Evolutionary conservation across 2,888 invertebrate genomes (phyloP), one percentile per base, ranked within the genome.

Genomic region (Drosophila mimetica): DNA sequence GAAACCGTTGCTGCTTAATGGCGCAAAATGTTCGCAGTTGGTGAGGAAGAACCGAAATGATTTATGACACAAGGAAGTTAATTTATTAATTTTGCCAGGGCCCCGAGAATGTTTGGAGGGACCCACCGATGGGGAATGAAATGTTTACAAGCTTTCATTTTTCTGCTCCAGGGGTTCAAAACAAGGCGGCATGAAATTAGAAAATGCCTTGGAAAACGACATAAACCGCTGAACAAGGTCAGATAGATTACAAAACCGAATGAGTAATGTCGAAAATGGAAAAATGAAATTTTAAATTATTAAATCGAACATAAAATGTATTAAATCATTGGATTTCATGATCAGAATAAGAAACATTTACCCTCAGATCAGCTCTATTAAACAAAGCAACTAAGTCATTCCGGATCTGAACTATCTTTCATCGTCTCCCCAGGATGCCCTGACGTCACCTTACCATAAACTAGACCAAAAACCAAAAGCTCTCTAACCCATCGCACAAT

Each of bases 21-120:
- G 87, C 83, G 77, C 88, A 89, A 82, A 82, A 85, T 82, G 81
- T 85, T 82, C 81, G 74, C 83, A 85, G 84, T 76, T 79, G 80
- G 86, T 71, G 71, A 70, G 59, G 59, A 66, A 69, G 71, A 73
- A 71, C 51, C 66, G n/a, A 79, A 88, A 88, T 89, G 87, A 88
- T 88, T 88, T 88, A 88, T 89, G 79, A 59, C 71, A 60, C 78
- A 76, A 82, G 89, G 76, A 87, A 89, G 87, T 88, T 88, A 89
- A 87, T 88, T 87, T 87, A 89, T 87, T 87, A 87, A 87, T 89
- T 88, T 88, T 22, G 44, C 60, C 60, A 46, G 46, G 57, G 46
- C 50, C 53, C 78, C 72, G 48, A 52, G 61, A 57, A 48, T 64
- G 59, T 57, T 66, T 52, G 54, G 37, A 65, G 44, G 65, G 52